These are phyloP conservation scores for Cryptus armator DNA, from an alignment of 2,888 invertebrate genomes.

Conservation along the genomic window DNA sequence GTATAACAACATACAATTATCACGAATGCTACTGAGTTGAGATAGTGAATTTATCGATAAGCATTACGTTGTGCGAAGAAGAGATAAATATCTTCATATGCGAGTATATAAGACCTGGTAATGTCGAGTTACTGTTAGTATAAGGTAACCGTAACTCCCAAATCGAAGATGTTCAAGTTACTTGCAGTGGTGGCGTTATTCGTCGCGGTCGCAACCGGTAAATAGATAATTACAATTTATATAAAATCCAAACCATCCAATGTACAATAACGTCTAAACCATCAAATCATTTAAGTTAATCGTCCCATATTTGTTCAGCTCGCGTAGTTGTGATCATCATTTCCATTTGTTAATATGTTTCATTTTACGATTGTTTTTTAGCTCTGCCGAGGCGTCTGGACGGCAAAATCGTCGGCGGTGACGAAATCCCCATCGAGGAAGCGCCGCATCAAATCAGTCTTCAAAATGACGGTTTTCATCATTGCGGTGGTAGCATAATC, in stretches of 20 bases:
- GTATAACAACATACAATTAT: not conserved
- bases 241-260: not conserved
- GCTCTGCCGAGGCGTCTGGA: conserved; percentile 2
- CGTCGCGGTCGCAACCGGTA: conserved; percentile 10
- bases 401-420: conserved; percentile 40
- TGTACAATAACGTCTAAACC: too few relatives aligned
- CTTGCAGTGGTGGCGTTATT: not conserved
- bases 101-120: conserved; percentile 11
- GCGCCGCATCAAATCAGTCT: conserved; percentile 85
- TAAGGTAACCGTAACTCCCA: not conserved
- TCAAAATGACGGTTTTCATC: conserved; percentile 82
- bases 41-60: conserved; percentile 2
- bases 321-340: not conserved
- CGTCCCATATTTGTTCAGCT: not conserved
- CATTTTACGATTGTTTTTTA: not conserved
- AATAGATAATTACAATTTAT: not conserved
- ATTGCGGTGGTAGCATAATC: conserved; percentile 87
- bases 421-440: conserved; percentile 84
- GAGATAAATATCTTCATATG: not conserved
- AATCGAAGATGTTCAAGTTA: conserved; percentile 24
- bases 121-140: not conserved
- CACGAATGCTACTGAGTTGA: not conserved
- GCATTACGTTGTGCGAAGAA: not conserved
- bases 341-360: not conserved
- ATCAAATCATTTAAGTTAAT: not conserved